Evolutionary conservation across 2,888 invertebrate genomes (phyloP), one percentile per base, ranked within the genome.

Genomic region (Micoletzkya japonica): DNA sequence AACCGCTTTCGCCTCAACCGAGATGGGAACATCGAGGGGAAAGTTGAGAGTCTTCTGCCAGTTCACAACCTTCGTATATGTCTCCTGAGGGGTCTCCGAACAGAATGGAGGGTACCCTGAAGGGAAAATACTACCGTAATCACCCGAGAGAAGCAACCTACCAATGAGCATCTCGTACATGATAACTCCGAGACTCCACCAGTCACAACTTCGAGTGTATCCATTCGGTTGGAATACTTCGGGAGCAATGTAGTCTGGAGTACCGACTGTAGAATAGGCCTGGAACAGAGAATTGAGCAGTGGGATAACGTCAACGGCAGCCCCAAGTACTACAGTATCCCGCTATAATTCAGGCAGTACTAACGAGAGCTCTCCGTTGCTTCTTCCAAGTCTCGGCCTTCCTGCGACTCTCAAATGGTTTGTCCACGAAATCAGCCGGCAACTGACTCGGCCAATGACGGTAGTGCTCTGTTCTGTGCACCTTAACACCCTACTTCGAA

Each of bases 81-180:
- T 95, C 88, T 95, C 95, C 87, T 95, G 95, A 2, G 95, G 94
- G 81, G 93, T 96, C 88, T 98, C 97, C 71, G 97, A 97, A 87
- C 98, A 98, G 88, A 99, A 98, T 69, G 98, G 98, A 75, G 98
- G 98, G 88, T 97, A 99, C 30, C 98, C 91, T 91, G 81, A 4
- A 37, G 7, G 14, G 24, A 52, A n/a, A 24, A 4, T 3, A 60
- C 0, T 26, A 17, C 30, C 2, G n/a, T 14, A 20, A 44, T 14
- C 44, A n/a, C n/a, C 1, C n/a, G 10, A 39, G 24, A 50, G 32
- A 17, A 4, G 2, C 4, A 59, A 78, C 88, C 84, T 84, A 90
- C 91, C 97, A 88, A 98, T 98, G 80, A 99, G 89, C 98, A 99
- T 99, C 89, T 99, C 98, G 88, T 97, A 98, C 98, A 99, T 98